These are phyloP conservation scores for Rhopalosiphum nymphaeae DNA, from an alignment of 2,888 invertebrate species.

Conservation along the genomic window DNA sequence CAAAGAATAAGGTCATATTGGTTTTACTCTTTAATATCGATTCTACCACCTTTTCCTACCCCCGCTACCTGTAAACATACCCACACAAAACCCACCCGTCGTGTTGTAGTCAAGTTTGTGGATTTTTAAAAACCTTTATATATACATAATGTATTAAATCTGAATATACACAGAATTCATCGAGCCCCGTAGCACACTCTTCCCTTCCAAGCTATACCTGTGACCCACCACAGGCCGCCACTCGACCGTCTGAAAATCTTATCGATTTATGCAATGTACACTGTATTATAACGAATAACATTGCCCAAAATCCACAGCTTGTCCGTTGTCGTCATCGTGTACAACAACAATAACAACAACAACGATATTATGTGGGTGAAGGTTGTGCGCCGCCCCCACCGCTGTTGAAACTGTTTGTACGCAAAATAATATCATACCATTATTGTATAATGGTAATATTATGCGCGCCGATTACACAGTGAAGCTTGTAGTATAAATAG, in stretches of 20 bases:
- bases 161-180: neutral
- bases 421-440: conserved; percentile 12
- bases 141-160: neutral
- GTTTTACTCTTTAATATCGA: neutral
- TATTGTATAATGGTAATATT: neutral
- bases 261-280: neutral
- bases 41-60: neutral
- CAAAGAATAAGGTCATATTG: neutral
- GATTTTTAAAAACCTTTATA: neutral
- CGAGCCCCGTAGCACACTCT: neutral
- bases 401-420: neutral
- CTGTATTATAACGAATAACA: neutral
- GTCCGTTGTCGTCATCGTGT: neutral
- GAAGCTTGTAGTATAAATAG: neutral
- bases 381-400: conserved; percentile 19
- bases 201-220: neutral
- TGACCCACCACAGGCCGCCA: neutral
- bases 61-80: neutral
- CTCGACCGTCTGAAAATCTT: neutral
- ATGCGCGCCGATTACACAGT: neutral
- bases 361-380: conserved; percentile 51
- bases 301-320: neutral
- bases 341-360: neutral
- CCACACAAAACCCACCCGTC: neutral
- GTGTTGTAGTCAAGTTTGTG: neutral